phyloP scores from a whole-genome alignment of 2,888 invertebrate genomes.

The Ormyrus rosae region DNA sequence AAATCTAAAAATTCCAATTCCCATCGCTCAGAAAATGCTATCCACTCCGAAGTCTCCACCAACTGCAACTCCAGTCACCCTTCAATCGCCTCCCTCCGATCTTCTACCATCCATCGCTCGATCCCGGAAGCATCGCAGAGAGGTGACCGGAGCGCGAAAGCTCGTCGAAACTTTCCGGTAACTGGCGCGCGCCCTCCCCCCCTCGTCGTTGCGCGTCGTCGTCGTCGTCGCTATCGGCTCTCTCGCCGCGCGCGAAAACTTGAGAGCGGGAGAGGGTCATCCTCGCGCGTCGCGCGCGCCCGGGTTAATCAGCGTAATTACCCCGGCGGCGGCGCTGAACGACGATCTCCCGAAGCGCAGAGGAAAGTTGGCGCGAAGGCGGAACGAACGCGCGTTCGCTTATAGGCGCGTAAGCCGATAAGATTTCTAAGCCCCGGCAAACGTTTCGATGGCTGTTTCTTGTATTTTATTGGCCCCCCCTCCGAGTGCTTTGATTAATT shows the following conservation, averaged over 20 bases:
- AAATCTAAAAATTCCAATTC: too few relatives aligned
- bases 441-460: not conserved
- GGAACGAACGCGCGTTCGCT: not conserved
- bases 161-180: not conserved
- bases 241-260: conserved; percentile 25
- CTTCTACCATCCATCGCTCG: not conserved
- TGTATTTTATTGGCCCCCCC: not conserved
- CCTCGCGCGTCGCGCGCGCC: not conserved
- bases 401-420: not conserved
- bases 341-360: not conserved
- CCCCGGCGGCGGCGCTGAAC: not conserved
- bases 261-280: conserved; percentile 6
- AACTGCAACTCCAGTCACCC: too few relatives aligned
- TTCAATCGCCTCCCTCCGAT: not conserved
- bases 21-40: too few relatives aligned
- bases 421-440: not conserved
- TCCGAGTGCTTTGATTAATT: not conserved
- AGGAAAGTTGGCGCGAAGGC: conserved; percentile 15
- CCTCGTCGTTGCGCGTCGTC: not conserved
- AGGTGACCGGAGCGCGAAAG: too few relatives aligned
- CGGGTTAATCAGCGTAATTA: conserved; percentile 48
- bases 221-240: not conserved
- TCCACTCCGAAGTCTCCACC: too few relatives aligned
- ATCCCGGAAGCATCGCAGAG: too few relatives aligned
- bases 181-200: not conserved